Conservation (phyloP, 2,797 vertebrate species). For the Micropoecilia bifurca region DNA sequence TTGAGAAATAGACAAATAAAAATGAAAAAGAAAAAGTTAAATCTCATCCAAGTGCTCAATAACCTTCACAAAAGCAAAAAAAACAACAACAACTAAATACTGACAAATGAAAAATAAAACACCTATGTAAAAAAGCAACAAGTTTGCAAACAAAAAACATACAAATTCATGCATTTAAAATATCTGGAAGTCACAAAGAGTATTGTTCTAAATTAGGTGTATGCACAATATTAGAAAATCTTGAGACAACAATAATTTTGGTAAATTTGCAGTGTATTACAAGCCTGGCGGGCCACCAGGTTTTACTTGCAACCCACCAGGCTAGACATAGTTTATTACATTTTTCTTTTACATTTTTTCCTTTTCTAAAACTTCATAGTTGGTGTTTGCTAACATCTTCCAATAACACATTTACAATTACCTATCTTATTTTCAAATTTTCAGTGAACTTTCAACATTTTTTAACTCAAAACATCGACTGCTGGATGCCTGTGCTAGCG, state of each 20-base stretch:
- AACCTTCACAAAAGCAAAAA: background rate
- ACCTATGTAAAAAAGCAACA: background rate
- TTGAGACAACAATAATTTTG: background rate
- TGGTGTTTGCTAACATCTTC: no score
- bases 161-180: background rate
- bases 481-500: no score
- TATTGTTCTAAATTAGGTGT: background rate
- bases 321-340: no score
- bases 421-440: no score
- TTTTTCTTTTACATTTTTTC: no score
- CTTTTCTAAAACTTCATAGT: no score
- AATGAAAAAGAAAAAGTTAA: background rate
- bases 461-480: no score
- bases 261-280: background rate
- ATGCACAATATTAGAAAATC: background rate
- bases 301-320: no score
- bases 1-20: background rate
- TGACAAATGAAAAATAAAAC: background rate
- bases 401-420: no score
- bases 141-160: background rate
- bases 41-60: background rate
- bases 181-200: background rate
- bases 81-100: background rate
- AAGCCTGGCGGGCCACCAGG: no score
- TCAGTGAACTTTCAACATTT: no score